Evolutionary conservation across 2,797 vertebrate genomes (phyloP), one percentile per base, ranked within the genome.

Genomic region (Tokudaia muenninki): DNA sequence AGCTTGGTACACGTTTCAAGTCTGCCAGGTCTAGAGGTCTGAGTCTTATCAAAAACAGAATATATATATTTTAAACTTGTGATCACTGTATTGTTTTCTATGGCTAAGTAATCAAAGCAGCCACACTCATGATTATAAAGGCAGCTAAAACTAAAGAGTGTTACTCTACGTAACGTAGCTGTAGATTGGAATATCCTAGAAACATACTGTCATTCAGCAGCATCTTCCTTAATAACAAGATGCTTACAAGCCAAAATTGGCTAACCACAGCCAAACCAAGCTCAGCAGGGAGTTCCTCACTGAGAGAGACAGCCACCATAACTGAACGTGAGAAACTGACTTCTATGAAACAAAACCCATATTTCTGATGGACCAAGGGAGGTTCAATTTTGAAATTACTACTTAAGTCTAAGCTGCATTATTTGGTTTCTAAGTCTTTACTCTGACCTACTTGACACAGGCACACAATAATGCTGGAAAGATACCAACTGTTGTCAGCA

Each of bases 321-420:
- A 52, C 63, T 94, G 13, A 79, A 6, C 65, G 87, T 88, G 29
- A 95, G 47, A 90, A 93, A 78, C 41, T 92, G 57, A 74, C 61
- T 74, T 87, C 55, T 67, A 9, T 67, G 61, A 78, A 77, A 61
- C 34, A 63, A 61, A 88, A 88, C 37, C 34, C 47, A 67, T 59
- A 47, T 90, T 95, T 91, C 77, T 90, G 26, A 57, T 77, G n/a
- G 2, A 37, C 78, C 41, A 59, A n/a, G 80, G 11, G 59, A 70
- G 31, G 9, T 63, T 79, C 91, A 6, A 65, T 87, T 96, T 91
- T 94, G 41, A 77, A 92, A 59, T 96, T 86, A 50, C 82, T 86
- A 8, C 31, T 0, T 80, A 86, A 70, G n/a, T 57, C 37, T 91
- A n/a, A 80, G 6, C 77, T 90, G 4, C 75, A 13, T 78, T 63